phyloP scores from a whole-genome alignment of 2,888 invertebrate species.

The Polydesmus complanatus region DNA sequence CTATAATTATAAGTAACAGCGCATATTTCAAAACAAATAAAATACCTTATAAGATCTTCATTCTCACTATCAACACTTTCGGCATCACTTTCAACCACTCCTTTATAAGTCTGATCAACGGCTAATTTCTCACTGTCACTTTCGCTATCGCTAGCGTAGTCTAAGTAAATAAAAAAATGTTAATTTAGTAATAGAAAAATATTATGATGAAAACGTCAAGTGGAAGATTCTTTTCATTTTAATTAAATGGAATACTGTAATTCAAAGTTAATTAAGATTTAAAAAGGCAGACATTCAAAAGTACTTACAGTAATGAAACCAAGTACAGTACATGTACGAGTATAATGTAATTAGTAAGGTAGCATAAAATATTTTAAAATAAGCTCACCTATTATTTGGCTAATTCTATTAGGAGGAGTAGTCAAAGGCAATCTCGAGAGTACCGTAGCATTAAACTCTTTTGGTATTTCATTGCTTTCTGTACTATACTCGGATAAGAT shows the following conservation, averaged over 20 bases:
- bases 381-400: conserved; percentile 6
- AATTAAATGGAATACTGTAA: no score
- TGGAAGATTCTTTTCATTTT: neutral
- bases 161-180: conserved; percentile 30
- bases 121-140: conserved; percentile 51
- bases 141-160: conserved; percentile 59
- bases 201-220: neutral
- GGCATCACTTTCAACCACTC: conserved; percentile 54
- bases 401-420: conserved; percentile 1
- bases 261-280: no score
- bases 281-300: no score
- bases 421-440: conserved; percentile 1
- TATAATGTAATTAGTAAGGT: neutral
- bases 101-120: conserved; percentile 45
- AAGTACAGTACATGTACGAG: no score
- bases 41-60: conserved; percentile 58
- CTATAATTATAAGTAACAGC: conserved; percentile 18
- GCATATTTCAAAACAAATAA: conserved; percentile 1
- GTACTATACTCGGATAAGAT: neutral
- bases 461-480: neutral
- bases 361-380: no score
- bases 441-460: neutral
- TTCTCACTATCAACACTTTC: conserved; percentile 63
- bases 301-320: no score
- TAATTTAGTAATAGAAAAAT: neutral